Base-by-base conservation (phyloP, 2,113 vertebrate species). In the Chaetops frenatus region DNA sequence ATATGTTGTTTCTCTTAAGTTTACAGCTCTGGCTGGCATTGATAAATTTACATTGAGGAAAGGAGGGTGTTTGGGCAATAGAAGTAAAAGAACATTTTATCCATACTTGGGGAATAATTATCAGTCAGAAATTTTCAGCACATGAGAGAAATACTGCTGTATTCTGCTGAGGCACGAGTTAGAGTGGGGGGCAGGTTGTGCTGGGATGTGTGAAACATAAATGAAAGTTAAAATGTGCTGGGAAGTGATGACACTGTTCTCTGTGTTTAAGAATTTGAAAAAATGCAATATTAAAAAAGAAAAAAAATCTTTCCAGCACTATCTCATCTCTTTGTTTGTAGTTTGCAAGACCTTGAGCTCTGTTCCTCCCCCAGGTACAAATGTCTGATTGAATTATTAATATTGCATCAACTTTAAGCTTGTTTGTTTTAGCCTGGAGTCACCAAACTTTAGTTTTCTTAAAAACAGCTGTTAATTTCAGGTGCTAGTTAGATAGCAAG, bases 301-400 rank as follows among this genome's bases (percentile, higher is more conserved):
- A 86, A 65, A 35, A 36, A 0, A 86, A 57, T 65, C 33, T 64
- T 92, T 66, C 35, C 48, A 42, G 69, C 22, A 58, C 31, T 93
- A 70, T 93, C 90, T 94, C 50, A 4, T 79, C 72, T 87, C 53
- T 92, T 91, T 96, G 94, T 95, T 94, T 97, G 95, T 81, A 86
- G 80, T 93, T 89, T 94, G 67, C 25, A 88, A 88, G 94, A 96
- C 97, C 88, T 97, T 97, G 96, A 95, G 21, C 95, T 96, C 92
- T 96, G 92, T 72, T 96, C 96, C 97, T 96, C 97, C 96, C 96
- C 92, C 80, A 82, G n/a, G 27, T 78, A 94, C 89, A 86, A 92
- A 91, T 89, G 40, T 88, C 94, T 95, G 95, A 97, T 96, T 97
- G 94, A 95, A 67, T 97, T 97, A 95, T 97, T 97, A 97, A 97